Conservation (phyloP, 1,140 invertebrate species). For the Drosophila nigromelanica region DNA sequence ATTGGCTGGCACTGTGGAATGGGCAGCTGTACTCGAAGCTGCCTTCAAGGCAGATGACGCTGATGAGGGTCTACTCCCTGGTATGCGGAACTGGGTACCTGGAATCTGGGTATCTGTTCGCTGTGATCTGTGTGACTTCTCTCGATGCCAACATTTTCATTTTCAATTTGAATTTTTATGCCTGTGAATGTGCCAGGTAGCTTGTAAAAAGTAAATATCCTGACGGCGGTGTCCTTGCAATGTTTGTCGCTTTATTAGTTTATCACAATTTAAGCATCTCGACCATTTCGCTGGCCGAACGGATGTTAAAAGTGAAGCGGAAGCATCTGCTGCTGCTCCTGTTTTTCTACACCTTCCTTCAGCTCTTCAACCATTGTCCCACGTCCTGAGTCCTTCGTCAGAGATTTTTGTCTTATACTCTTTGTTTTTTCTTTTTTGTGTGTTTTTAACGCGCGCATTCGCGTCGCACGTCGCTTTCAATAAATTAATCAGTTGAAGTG, state of each 20-base stretch:
- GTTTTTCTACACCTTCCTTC: slow-evolving; percentile 35
- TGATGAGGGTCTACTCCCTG: slow-evolving; percentile 61
- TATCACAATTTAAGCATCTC: slow-evolving; percentile 72
- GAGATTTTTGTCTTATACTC: slow-evolving; percentile 62
- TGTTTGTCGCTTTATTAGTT: slow-evolving; percentile 81
- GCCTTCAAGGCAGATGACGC: slow-evolving; percentile 45
- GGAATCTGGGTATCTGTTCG: slow-evolving; percentile 45
- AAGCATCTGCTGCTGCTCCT: slow-evolving; percentile 50
- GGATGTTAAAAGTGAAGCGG: slow-evolving; percentile 36
- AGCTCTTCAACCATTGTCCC: slow-evolving; percentile 35
- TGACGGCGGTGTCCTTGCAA: slow-evolving; percentile 42
- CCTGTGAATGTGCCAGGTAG: slow-evolving; percentile 24
- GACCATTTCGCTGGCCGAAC: slow-evolving; percentile 28
- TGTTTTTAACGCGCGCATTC: slow-evolving; percentile 25
- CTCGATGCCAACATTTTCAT: slow-evolving; percentile 60
- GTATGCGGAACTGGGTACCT: slow-evolving; percentile 7
- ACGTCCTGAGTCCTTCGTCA: slow-evolving; percentile 24
- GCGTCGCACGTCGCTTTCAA: slow-evolving; percentile 67
- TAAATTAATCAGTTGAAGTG: slow-evolving; percentile 79
- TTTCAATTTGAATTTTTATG: slow-evolving; percentile 81
- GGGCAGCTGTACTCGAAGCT: slow-evolving; percentile 1
- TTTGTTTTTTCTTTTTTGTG: slow-evolving; percentile 51
- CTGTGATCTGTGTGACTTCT: slow-evolving; percentile 50
- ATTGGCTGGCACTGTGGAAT: background rate
- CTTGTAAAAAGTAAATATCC: slow-evolving; percentile 80